Conservation (phyloP, 2,113 vertebrate species). For the Mastomys natalensis region DNA sequence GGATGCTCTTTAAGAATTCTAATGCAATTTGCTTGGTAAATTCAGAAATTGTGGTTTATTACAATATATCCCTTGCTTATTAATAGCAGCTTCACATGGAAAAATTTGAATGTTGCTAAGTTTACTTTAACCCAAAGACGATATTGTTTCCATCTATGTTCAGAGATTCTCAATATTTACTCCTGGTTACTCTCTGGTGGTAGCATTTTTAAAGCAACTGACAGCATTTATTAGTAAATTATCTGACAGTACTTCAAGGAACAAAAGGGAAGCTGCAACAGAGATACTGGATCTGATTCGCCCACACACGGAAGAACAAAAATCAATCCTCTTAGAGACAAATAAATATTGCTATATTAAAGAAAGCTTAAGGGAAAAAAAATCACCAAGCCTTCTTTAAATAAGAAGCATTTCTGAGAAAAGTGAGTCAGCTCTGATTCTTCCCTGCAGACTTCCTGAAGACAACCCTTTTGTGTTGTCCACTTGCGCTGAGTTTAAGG, state of each 20-base stretch:
- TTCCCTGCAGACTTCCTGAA: not conserved
- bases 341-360: not conserved
- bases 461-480: not conserved
- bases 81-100: not conserved
- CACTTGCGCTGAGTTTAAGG: not conserved
- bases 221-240: constrained; percentile 44
- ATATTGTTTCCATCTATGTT: not conserved
- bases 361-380: not conserved
- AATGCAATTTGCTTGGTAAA: not conserved
- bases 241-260: constrained; percentile 26
- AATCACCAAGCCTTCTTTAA: constrained; percentile 16
- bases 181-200: constrained; percentile 46
- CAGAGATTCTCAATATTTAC: constrained; percentile 59
- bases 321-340: not conserved
- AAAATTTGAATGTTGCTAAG: not conserved
- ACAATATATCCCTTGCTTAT: not conserved
- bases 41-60: not conserved
- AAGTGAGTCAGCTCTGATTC: not conserved
- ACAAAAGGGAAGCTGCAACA: not conserved
- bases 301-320: not conserved
- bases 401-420: not conserved
- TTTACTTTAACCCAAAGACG: constrained; percentile 16
- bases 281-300: not conserved
- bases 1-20: not conserved
- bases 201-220: constrained; percentile 49